phyloP scores from a whole-genome alignment of 1,140 invertebrate genomes.

The Bombus difficillimus region DNA sequence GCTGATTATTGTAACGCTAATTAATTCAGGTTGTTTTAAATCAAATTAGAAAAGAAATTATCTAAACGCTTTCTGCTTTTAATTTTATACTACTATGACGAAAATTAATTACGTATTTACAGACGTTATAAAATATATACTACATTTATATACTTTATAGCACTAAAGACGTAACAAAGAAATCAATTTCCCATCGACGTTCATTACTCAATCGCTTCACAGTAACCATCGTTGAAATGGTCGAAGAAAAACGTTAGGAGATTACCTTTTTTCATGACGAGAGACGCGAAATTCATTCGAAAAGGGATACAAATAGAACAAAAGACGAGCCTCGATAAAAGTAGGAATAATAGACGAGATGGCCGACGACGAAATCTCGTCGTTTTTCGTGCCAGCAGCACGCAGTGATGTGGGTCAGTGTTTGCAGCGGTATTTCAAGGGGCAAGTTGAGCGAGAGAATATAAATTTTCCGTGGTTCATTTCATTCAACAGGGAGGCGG shows the following conservation, averaged over 20 bases:
- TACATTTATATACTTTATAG: too few relatives aligned
- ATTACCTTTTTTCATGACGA: too few relatives aligned
- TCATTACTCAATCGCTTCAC: neutral
- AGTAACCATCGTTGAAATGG: neutral
- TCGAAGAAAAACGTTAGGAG: neutral
- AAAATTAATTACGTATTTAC: too few relatives aligned
- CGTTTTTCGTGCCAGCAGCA: slow-evolving; percentile 6
- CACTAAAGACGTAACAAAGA: neutral
- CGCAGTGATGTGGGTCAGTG: slow-evolving; percentile 16
- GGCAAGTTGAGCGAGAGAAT: slow-evolving; percentile 21
- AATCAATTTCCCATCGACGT: neutral
- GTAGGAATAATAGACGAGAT: slow-evolving; percentile 21
- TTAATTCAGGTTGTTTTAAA: neutral
- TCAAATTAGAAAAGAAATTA: neutral
- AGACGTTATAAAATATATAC: too few relatives aligned
- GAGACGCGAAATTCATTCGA: neutral
- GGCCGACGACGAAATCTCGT: neutral
- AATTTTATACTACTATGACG: neutral
- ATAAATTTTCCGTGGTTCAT: slow-evolving; percentile 32
- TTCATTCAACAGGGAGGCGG: neutral
- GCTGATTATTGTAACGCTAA: neutral
- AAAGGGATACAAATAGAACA: neutral
- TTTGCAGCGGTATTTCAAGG: slow-evolving; percentile 19
- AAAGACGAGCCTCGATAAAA: neutral
- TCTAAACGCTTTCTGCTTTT: neutral